These are phyloP conservation scores for Aegotheles bennettii DNA, from an alignment of 2,113 vertebrate species.

Conservation along the genomic window DNA sequence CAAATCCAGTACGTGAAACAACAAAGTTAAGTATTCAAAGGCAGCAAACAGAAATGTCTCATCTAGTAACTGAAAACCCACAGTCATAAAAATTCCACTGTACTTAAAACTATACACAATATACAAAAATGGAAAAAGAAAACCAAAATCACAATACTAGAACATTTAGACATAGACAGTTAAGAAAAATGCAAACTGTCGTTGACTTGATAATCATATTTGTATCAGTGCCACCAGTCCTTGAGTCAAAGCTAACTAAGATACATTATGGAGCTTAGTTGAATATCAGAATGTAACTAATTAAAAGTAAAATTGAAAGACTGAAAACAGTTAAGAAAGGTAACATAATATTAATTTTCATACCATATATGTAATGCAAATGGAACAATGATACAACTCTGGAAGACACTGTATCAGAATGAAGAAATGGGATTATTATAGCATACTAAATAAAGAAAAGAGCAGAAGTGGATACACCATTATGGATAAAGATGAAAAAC, in stretches of 20 bases:
- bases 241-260: not conserved
- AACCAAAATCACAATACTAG: not conserved
- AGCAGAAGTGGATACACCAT: not conserved
- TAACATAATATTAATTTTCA: not conserved
- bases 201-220: not conserved
- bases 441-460: not conserved
- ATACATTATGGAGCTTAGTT: not conserved
- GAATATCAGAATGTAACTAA: not conserved
- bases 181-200: not conserved
- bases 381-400: not conserved
- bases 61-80: not conserved
- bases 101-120: not conserved
- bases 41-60: not conserved
- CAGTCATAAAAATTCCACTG: not conserved
- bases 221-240: not conserved
- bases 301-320: not conserved
- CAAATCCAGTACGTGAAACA: not conserved
- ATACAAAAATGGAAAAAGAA: not conserved
- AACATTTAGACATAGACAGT: not conserved
- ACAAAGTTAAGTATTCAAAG: not conserved
- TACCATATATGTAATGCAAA: not conserved
- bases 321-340: not conserved
- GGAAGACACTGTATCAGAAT: not conserved
- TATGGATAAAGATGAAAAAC: not conserved
- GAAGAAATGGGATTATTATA: not conserved